Conservation (phyloP, 2,888 invertebrate genomes). For the Leptopilina drosophilae region DNA sequence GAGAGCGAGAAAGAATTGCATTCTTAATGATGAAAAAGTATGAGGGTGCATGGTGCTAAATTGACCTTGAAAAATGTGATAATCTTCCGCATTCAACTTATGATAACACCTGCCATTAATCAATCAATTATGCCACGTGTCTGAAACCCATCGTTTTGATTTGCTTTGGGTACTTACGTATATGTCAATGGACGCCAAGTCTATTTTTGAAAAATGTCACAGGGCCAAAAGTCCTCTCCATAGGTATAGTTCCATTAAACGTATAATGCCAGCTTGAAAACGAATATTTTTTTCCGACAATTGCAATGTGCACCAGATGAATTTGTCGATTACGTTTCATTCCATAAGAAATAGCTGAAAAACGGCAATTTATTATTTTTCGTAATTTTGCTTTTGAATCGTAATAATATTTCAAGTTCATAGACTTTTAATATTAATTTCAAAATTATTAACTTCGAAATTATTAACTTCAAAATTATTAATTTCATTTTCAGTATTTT, state of each 20-base stretch:
- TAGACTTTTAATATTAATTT: too few relatives aligned
- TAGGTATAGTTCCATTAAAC: slow-evolving; percentile 51
- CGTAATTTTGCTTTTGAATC: too few relatives aligned
- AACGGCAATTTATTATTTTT: too few relatives aligned
- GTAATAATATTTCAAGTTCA: too few relatives aligned
- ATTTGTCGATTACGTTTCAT: slow-evolving; percentile 4
- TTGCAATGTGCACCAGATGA: neutral
- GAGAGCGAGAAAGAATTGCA: too few relatives aligned
- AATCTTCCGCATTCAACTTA: slow-evolving; percentile 48
- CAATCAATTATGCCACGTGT: slow-evolving; percentile 54
- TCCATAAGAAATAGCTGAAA: neutral
- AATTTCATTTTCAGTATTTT: too few relatives aligned
- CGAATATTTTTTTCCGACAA: slow-evolving; percentile 22
- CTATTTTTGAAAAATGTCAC: slow-evolving; percentile 73
- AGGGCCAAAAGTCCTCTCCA: slow-evolving; percentile 66
- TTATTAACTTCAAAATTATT: too few relatives aligned
- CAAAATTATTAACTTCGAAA: too few relatives aligned
- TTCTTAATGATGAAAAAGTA: neutral
- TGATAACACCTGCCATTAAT: slow-evolving; percentile 57
- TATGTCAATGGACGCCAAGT: slow-evolving; percentile 65
- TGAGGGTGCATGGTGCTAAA: slow-evolving; percentile 27
- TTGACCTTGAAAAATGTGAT: slow-evolving; percentile 27
- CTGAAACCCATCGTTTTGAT: slow-evolving; percentile 52
- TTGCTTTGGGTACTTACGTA: slow-evolving; percentile 32
- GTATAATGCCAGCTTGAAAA: slow-evolving; percentile 46